These are phyloP conservation scores for Chionis minor DNA, from an alignment of 2,113 vertebrate species.

Conservation along the genomic window DNA sequence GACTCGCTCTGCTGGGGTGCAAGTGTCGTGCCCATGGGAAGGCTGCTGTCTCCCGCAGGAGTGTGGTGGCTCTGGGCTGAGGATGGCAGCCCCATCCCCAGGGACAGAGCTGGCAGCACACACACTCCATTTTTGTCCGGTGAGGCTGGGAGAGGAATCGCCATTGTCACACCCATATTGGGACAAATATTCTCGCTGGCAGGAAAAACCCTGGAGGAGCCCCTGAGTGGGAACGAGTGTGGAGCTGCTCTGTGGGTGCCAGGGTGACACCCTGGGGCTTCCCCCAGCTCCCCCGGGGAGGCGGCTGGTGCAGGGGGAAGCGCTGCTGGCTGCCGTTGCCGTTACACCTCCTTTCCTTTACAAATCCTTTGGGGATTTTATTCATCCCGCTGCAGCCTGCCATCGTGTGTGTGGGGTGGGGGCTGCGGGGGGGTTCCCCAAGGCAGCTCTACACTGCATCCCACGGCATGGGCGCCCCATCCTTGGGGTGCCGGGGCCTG, in stretches of 20 bases:
- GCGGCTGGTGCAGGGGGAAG: rapidly evolving
- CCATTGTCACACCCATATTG: rapidly evolving
- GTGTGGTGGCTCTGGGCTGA: rapidly evolving
- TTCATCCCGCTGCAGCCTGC: rapidly evolving
- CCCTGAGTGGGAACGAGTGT: not conserved
- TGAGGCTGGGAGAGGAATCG: not conserved
- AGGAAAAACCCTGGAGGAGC: not conserved
- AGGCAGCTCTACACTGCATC: not conserved
- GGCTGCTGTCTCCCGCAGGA: not conserved
- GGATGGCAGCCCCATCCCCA: not conserved
- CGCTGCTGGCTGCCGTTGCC: not conserved
- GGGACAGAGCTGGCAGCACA: rapidly evolving
- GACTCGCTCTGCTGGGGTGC: rapidly evolving
- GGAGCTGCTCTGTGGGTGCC: no score
- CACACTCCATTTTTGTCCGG: not conserved
- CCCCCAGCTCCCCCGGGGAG: rapidly evolving
- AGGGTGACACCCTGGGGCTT: rapidly evolving
- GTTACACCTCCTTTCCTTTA: not conserved
- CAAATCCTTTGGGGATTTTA: not conserved
- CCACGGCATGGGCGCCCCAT: not conserved
- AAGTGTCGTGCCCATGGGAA: rapidly evolving
- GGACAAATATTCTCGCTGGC: not conserved
- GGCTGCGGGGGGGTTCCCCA: not conserved
- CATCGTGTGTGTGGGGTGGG: rapidly evolving
- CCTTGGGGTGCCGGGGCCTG: rapidly evolving